Base-by-base conservation (phyloP, 2,797 vertebrate genomes). In the Micropoecilia bifurca region DNA sequence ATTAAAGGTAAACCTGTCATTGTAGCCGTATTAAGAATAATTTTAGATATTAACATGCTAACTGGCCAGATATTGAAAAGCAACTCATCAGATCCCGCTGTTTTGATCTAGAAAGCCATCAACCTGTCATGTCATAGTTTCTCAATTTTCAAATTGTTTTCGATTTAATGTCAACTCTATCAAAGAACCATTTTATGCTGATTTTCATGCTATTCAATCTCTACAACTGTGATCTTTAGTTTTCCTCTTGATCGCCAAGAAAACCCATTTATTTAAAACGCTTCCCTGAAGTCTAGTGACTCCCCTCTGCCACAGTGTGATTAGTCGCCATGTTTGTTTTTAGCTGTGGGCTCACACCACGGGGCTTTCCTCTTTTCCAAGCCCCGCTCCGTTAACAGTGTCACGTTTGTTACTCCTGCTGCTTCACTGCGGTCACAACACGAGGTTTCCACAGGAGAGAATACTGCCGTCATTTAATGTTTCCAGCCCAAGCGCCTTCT, bases 401-500 rank as follows among this genome's bases (percentile, higher is more conserved):
- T 91, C 93, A 88, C 80, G 72, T 89, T 86, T 85, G 59, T 74
- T 81, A 50, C 85, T 79, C 25, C 61, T 89, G 89, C 78, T 72
- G 80, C 41, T 33, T 0, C 3, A 0, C 80, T 80, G 71, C 73
- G 85, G 82, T 89, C 83, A 84, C 84, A 92, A 90, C 91, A 91
- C 83, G 2, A 86, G 86, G 78, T 93, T 92, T 92, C 91, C 92
- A 88, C 85, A 3, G 46, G 63, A 83, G 47, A 83, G 79, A 82
- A 76, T 72, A 71, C 76, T 80, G 82, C 78, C 80, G 82, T 82
- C 82, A 82, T 85, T 88, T 71, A 73, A 48, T 75, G 82, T 74
- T 33, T 77, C 36, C 80, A 45, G 75, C 78, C 82, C 78, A 39
- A 39, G 46, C 61, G 50, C 74, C 47, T 84, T 72, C 84, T 86